Evolutionary conservation across 1,140 invertebrate genomes (phyloP), one percentile per base, ranked within the genome.

Genomic region (Drosophila mojavensis): DNA sequence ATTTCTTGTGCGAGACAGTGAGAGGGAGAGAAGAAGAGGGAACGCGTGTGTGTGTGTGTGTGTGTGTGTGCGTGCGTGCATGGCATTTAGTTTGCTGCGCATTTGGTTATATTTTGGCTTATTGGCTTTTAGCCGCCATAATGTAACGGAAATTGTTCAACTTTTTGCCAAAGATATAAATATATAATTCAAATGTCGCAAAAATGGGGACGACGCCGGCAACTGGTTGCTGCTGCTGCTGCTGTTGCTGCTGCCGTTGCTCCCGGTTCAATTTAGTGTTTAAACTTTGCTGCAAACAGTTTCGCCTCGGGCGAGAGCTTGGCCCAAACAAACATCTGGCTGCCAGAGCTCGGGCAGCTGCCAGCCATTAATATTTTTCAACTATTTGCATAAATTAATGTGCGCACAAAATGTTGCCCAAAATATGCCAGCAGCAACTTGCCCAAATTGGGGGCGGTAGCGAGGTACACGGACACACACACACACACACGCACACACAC

Each of bases 381-480:
- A 89, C 84, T 89, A 89, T 89, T 89, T 89, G 71, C 84, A 89
- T 89, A 89, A 89, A 89, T 89, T 89, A 89, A 89, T 89, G 84
- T 73, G 78, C 59, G 80, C 74, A 75, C 84, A 89, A 89, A 89
- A 78, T 84, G 80, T 89, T 89, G 78, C 78, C 84, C 80, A 81
- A 89, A 89, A 84, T 83, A 80, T 78, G 70, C 61, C 68, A 58
- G 55, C 50, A 39, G 36, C 59, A 64, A 61, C 48, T 53, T 50
- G 26, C 30, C 20, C 50, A n/a, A 43, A 43, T 41, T 30, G 28
- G 28, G 28, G 48, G 20, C 4, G 33, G 33, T 10, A 0, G 10
- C 11, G 53, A 4, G 39, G 28, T 30, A 5, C 28, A 6, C 5
- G 26, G 0, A 28, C 5, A 17, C 17, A 17, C 20, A 2, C 20